Conservation (phyloP, 2,113 vertebrate species). For the Uria lomvia region DNA sequence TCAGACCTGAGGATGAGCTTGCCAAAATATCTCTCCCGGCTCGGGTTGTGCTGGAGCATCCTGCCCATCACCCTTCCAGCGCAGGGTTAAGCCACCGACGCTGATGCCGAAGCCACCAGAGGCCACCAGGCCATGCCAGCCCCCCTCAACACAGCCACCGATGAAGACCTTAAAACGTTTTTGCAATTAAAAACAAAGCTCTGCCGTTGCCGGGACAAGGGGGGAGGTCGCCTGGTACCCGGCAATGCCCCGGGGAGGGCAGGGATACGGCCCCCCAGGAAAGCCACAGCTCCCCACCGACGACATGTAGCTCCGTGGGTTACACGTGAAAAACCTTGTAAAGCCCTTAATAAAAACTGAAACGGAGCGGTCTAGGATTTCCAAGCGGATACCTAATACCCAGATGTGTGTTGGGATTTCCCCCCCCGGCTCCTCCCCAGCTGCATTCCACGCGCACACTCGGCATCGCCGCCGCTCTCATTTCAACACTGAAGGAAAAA, state of each 20-base stretch:
- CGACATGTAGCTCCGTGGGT: neutral
- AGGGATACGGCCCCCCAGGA: neutral
- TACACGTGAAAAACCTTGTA: neutral
- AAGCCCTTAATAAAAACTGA: neutral
- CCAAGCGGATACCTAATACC: neutral
- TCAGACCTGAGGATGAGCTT: neutral
- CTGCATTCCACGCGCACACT: neutral
- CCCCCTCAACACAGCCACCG: fast-evolving
- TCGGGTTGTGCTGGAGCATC: neutral
- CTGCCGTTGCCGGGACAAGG: neutral
- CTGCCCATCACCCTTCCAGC: neutral
- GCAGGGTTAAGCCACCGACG: neutral
- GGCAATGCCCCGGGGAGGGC: fast-evolving
- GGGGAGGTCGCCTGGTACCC: fast-evolving
- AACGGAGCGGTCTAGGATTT: neutral
- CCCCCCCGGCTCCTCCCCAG: neutral
- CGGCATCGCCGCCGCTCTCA: neutral
- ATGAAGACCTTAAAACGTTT: neutral
- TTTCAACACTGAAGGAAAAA: neutral
- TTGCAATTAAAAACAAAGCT: neutral
- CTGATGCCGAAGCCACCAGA: neutral
- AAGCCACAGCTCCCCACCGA: neutral
- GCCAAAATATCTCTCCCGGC: neutral
- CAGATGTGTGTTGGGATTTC: neutral
- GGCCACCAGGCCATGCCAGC: neutral